Evolutionary conservation across 1,140 invertebrate genomes (phyloP), one percentile per base, ranked within the genome.

Genomic region (Cherax destructor): DNA sequence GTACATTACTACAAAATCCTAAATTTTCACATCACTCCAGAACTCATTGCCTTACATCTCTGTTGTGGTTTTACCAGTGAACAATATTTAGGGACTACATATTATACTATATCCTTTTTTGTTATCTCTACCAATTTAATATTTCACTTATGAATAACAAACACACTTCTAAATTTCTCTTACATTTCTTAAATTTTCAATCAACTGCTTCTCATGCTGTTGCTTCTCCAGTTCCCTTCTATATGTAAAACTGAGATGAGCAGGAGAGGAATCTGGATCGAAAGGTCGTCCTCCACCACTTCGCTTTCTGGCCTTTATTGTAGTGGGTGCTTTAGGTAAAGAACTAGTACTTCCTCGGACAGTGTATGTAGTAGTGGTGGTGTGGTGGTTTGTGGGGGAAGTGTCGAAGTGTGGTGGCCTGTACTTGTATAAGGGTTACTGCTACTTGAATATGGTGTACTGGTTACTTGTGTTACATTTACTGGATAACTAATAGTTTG

Each of bases 171-270:
- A 56, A 56, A 6, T 56, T 56, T 1, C 13, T 56, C 96, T 96
- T 95, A 98, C 98, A 95, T 95, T 96, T 95, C 97, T 95, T 84
- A 99, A 94, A 94, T 98, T 97, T 80, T 97, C 96, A 88, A 98
- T 96, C 91, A 98, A 95, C 94, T 98, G 97, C 24, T 96, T 96
- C 94, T 99, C 98, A 94, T 98, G 98, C 94, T 97, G 96, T 72
- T 93, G 97, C 93, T 97, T 97, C 94, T 98, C 97, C 90, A 98
- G 97, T 94, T 98, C 97, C 91, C 98, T 95, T 93, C 98, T 96
- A 97, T 98, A 98, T 9, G 98, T 99, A 94, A 98, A 98, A 92
- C 97, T 97, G 92, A 97, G 96, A 94, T 98, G 98, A 91, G 97
- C 97, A 5, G 95, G 94, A 30, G 96, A 95, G 86, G 96, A 94